Evolutionary conservation across 2,113 vertebrate species (phyloP).

Genomic region (Corythaeola cristata): DNA sequence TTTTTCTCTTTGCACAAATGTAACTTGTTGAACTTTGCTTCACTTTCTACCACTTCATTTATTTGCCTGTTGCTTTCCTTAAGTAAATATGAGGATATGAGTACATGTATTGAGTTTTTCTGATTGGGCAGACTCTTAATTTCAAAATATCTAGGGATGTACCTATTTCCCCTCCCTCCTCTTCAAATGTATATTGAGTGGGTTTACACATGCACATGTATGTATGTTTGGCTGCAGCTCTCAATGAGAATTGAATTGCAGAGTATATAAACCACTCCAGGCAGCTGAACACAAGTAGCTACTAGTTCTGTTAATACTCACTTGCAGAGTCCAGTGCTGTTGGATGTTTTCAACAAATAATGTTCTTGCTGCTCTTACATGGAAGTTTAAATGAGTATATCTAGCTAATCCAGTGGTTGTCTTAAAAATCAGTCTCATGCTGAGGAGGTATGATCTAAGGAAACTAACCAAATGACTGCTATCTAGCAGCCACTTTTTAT

Average conservation of each 20-base stretch:
- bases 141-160: not conserved
- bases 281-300: not conserved
- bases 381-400: slow-evolving; percentile 22
- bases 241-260: not conserved
- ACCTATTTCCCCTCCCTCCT: not conserved
- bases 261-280: not conserved
- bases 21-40: not conserved
- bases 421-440: slow-evolving; percentile 47
- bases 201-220: not conserved
- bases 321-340: not conserved
- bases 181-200: not conserved
- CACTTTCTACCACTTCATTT: not conserved
- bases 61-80: not conserved
- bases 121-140: not conserved
- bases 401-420: slow-evolving; percentile 43
- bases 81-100: not conserved
- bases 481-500: not conserved
- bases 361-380: not conserved
- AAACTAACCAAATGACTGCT: not conserved
- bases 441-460: slow-evolving; percentile 7
- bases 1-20: not conserved
- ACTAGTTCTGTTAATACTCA: not conserved
- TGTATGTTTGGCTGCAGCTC: not conserved
- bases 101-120: not conserved
- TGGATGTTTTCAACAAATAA: slow-evolving; percentile 33